phyloP scores from a whole-genome alignment of 1,140 invertebrate species.

The Leucophenga varia region DNA sequence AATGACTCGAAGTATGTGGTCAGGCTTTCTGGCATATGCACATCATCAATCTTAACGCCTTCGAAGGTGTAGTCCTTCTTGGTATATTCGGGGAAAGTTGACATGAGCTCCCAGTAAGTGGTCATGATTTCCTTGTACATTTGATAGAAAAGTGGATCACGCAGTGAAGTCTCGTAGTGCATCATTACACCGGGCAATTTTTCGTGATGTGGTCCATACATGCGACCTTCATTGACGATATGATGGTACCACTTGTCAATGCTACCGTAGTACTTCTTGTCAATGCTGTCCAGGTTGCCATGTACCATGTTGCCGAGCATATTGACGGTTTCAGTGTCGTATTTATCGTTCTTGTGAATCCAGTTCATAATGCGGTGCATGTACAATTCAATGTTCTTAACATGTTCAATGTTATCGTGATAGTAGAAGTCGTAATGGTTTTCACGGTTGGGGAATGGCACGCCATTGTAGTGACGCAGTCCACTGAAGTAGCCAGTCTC shows the following conservation, averaged over 20 bases:
- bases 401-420: slow-evolving; percentile 57
- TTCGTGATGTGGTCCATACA: slow-evolving; percentile 46
- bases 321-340: slow-evolving; percentile 59
- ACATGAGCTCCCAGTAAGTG: slow-evolving; percentile 63
- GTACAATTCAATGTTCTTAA: slow-evolving; percentile 57
- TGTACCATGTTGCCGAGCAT: slow-evolving; percentile 61
- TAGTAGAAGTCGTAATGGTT: slow-evolving; percentile 60
- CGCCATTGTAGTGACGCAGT: slow-evolving; percentile 63
- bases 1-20: slow-evolving; percentile 73
- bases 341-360: slow-evolving; percentile 61
- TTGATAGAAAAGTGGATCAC: slow-evolving; percentile 69
- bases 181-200: slow-evolving; percentile 60
- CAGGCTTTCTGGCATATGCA: slow-evolving; percentile 65
- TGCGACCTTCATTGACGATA: slow-evolving; percentile 55
- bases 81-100: slow-evolving; percentile 58
- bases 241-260: slow-evolving; percentile 51
- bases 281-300: slow-evolving; percentile 59
- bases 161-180: slow-evolving; percentile 62
- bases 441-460: slow-evolving; percentile 63
- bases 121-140: slow-evolving; percentile 64
- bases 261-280: slow-evolving; percentile 57
- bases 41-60: slow-evolving; percentile 65
- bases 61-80: slow-evolving; percentile 63
- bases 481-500: slow-evolving; percentile 64
- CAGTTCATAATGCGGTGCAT: slow-evolving; percentile 66